Conservation (phyloP, 2,113 vertebrate genomes). For the Amia ocellicauda region DNA sequence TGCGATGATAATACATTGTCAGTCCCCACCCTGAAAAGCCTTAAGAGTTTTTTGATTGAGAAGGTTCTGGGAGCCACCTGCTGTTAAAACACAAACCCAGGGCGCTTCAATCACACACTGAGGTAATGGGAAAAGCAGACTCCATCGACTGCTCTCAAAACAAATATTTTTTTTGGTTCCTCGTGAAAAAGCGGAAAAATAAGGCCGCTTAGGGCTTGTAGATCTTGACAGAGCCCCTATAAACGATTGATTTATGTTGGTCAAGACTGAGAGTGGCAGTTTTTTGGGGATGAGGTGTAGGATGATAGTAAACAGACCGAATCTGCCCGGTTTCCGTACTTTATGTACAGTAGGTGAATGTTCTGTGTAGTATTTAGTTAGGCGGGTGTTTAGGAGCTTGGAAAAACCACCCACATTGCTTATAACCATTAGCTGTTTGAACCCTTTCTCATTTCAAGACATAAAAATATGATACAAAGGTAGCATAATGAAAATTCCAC, state of each 20-base stretch:
- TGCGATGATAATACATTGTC: too few species aligned
- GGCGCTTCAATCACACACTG: slow-evolving; percentile 33
- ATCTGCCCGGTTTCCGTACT: slow-evolving; percentile 50
- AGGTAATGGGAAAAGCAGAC: slow-evolving; percentile 69
- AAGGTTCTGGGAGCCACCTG: slow-evolving; percentile 32
- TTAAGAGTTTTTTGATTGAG: too few species aligned
- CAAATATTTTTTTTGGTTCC: slow-evolving; percentile 71
- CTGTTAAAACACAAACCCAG: slow-evolving; percentile 20
- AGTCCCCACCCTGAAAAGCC: too few species aligned
- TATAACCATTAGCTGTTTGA: slow-evolving; percentile 44
- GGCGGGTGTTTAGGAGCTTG: slow-evolving; percentile 52
- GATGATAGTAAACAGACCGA: slow-evolving; percentile 53
- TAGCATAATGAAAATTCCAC: slow-evolving; percentile 35
- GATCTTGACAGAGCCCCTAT: slow-evolving; percentile 46
- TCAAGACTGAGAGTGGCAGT: slow-evolving; percentile 49
- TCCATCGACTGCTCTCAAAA: slow-evolving; percentile 51
- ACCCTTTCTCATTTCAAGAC: slow-evolving; percentile 31
- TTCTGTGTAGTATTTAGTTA: slow-evolving; percentile 59
- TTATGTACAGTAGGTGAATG: slow-evolving; percentile 48
- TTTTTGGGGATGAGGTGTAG: slow-evolving; percentile 42
- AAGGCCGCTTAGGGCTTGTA: slow-evolving; percentile 44
- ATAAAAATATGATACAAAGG: slow-evolving; percentile 18
- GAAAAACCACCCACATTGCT: slow-evolving; percentile 70
- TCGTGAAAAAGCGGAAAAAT: slow-evolving; percentile 54
- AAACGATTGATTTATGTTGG: slow-evolving; percentile 68